Base-by-base conservation (phyloP, 2,113 vertebrate genomes). In the Danionella cerebrum region DNA sequence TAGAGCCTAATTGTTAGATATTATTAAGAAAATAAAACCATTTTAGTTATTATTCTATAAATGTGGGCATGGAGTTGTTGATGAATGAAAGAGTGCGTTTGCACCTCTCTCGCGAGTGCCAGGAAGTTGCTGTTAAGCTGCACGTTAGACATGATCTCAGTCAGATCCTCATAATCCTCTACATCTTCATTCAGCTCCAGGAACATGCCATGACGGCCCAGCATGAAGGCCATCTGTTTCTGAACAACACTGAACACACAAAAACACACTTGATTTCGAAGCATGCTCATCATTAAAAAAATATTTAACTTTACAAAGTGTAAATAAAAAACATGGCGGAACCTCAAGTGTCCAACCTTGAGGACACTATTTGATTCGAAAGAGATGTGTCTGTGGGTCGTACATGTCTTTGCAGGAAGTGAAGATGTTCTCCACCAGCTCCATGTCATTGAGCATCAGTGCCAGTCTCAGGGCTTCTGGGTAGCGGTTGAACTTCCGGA, bases 401-500 rank as follows among this genome's bases (percentile, higher is more conserved):
- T 87, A 98, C 95, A 98, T 94, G 73, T 98, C 96, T 80, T 97
- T 98, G 89, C 96, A 99, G 75, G 96, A 97, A 21, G 94, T 97
- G 78, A 99, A 99, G 83, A 99, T 98, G 81, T 98, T 94, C 82
- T 98, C 96, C 27, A 96, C 95, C 55, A 98, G 86, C 78, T 98
- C 94, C 81, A 98, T 90, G 1, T 99, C 94, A 25, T 97, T 99
- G 58, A 98, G 94, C 90, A 98, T 98, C 71, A 99, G 78, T 3
- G 96, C 96, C 77, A 98, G 84, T 13, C 96, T 90, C 73, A 99
- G 84, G 9, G 96, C 96, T 81, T 99, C 96, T 35, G 96, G 95
- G 63, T 94, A 94, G 48, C 96, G 94, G 73, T 80, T 94, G 66
- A 98, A 99, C 76, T 97, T 97, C 69, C 95, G 91, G 84, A 98